Evolutionary conservation across 2,888 invertebrate genomes (phyloP), one percentile per base, ranked within the genome.

Genomic region (Leptarthrus brevirostris): DNA sequence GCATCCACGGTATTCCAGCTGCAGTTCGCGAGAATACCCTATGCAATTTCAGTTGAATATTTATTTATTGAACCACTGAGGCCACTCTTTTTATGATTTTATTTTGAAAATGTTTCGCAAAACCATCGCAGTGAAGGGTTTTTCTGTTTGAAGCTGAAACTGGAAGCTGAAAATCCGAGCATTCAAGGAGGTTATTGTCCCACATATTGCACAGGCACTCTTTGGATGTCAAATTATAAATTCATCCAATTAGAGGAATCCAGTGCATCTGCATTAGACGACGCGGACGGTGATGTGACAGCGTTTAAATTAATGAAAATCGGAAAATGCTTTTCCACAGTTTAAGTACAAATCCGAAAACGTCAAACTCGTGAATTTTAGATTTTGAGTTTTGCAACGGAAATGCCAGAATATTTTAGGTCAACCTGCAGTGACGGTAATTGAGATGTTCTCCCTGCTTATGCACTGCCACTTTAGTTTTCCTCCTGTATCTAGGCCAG

Each of bases 231-330:
- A 20, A 16, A 49, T 49, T 49, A 49, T 20, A 20, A 8, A 49
- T 49, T 49, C 49, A 49, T 49, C 49, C 16, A 49, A 49, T 49
- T 49, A 49, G 49, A 20, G 49, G 49, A 20, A 20, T 20, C 14
- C 18, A 49, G 8, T 20, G 12, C 16, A 49, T 16, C 16, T 20
- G 6, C 49, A 20, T 49, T 49, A 49, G 49, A 20, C 2, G 49
- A 4, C 1, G 44, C 2, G 44, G n/a, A n/a, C n/a, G n/a, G n/a
- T n/a, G n/a, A n/a, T n/a, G n/a, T n/a, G 47, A 47, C 47, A 49
- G 40, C 10, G n/a, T 18, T 49, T 14, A 12, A 5, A 5, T 12
- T 12, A 40, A 40, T 40, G 40, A 40, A 49, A 49, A 49, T 16
- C 20, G 20, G 6, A 16, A 20, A 49, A 20, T 49, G n/a, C n/a